Evolutionary conservation across 2,797 vertebrate genomes (phyloP).

Genomic region (Euphonia xanthogaster): DNA sequence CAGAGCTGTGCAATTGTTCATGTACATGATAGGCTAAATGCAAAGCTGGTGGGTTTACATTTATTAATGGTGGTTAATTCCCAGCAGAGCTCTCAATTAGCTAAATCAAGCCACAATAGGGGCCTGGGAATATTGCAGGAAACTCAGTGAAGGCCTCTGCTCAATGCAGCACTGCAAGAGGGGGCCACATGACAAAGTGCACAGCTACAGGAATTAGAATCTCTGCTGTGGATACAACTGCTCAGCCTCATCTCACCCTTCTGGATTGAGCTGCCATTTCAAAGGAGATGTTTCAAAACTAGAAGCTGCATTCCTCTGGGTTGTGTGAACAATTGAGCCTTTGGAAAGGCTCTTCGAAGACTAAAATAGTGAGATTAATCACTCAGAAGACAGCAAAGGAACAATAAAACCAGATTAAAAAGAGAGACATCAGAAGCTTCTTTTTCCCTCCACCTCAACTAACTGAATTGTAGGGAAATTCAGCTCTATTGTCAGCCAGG

Average conservation of each 20-base stretch:
- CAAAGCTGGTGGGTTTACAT: neutral
- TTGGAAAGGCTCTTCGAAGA: neutral
- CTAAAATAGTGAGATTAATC: conserved; percentile 29
- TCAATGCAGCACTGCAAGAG: neutral
- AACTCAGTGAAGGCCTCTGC: neutral
- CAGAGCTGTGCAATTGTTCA: neutral
- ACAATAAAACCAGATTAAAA: conserved; percentile 29
- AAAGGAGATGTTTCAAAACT: neutral
- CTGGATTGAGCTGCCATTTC: neutral
- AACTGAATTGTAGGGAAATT: neutral
- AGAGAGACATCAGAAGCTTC: neutral
- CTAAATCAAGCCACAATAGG: neutral
- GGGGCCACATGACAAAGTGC: neutral
- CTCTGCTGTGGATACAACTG: neutral
- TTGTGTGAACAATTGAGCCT: neutral
- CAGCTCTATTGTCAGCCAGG: neutral
- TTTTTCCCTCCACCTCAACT: neutral
- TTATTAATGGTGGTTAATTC: neutral
- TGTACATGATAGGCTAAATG: rapidly evolving
- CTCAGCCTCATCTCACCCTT: neutral
- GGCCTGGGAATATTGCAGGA: neutral
- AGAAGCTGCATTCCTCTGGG: neutral
- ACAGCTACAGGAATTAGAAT: neutral
- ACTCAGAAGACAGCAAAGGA: conserved; percentile 1
- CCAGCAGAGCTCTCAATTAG: neutral